phyloP scores from a whole-genome alignment of 2,113 vertebrate species.

The Phalacrocorax aristotelis region DNA sequence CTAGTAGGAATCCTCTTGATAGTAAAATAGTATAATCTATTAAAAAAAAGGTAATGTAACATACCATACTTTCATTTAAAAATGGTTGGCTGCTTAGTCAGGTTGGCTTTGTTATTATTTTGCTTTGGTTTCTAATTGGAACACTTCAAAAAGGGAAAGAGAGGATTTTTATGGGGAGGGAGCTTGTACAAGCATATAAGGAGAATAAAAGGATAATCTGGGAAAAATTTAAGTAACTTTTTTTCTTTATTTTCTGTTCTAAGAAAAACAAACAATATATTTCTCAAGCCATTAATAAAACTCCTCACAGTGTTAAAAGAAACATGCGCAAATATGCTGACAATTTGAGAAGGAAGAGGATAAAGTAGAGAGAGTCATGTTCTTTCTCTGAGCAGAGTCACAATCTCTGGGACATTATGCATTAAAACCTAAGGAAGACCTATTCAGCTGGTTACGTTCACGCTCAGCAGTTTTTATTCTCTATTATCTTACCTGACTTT shows the following conservation, averaged over 20 bases:
- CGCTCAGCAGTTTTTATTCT: neutral
- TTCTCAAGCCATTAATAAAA: neutral
- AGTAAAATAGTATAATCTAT: neutral
- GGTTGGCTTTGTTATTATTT: accelerated
- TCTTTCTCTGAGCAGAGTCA: neutral
- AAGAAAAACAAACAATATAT: neutral
- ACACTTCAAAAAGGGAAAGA: neutral
- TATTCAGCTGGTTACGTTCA: neutral
- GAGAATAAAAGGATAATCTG: neutral
- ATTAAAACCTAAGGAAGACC: neutral
- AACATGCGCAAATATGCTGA: accelerated
- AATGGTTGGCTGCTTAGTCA: accelerated
- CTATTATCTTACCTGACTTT: neutral
- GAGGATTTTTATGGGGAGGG: neutral
- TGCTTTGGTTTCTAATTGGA: neutral
- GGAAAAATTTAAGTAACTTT: accelerated
- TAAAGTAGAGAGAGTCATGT: accelerated
- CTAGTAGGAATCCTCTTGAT: neutral
- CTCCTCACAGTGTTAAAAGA: neutral
- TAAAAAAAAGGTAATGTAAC: neutral
- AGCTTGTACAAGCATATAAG: neutral
- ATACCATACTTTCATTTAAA: neutral
- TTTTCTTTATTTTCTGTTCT: neutral
- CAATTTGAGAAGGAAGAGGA: neutral
- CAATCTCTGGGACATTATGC: neutral